Evolutionary conservation across 2,113 vertebrate species (phyloP).

Genomic region (Caracal caracal): DNA sequence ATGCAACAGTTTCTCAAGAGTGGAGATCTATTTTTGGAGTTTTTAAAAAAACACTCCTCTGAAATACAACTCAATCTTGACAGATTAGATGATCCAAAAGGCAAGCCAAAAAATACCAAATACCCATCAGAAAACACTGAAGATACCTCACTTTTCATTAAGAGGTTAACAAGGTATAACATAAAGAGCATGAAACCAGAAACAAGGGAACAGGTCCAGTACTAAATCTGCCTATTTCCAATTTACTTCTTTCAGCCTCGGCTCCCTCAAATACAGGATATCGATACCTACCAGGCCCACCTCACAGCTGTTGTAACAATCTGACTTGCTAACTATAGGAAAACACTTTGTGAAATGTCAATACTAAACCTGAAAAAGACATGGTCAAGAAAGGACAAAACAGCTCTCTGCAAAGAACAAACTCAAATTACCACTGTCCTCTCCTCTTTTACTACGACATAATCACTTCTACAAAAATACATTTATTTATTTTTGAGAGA

Average conservation of each 20-base stretch:
- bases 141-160: not conserved
- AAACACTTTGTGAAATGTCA: constrained; percentile 12
- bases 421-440: not conserved
- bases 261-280: not conserved
- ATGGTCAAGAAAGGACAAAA: not conserved
- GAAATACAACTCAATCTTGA: not conserved
- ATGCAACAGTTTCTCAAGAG: constrained; percentile 22
- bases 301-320: not conserved
- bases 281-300: not conserved
- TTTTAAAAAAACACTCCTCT: constrained; percentile 32
- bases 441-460: not conserved
- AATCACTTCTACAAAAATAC: not conserved
- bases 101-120: constrained; percentile 15
- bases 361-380: not conserved
- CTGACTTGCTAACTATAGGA: not conserved
- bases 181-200: not conserved
- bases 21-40: not conserved
- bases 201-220: not conserved
- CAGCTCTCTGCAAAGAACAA: not conserved
- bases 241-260: not conserved
- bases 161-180: not conserved
- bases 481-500: too few species aligned
- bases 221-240: not conserved
- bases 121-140: constrained; percentile 25
- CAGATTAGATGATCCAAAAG: constrained; percentile 33